Conservation (phyloP, 2,797 vertebrate genomes). For the Urocyon cinereoargenteus region DNA sequence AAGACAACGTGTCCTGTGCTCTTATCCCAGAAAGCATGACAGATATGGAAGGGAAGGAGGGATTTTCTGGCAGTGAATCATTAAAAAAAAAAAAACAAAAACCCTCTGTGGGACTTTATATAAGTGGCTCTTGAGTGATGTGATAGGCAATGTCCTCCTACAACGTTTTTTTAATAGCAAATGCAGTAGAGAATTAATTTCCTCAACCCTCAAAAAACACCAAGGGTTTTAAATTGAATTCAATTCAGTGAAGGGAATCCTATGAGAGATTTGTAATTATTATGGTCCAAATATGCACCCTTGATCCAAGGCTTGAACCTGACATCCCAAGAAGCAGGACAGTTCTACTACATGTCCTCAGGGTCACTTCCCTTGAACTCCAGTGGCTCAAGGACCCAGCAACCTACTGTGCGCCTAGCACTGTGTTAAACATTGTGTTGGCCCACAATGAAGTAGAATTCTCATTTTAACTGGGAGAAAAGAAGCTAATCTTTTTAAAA, state of each 20-base stretch:
- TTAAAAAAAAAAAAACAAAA: not conserved
- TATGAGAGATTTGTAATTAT: not conserved
- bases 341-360: not conserved
- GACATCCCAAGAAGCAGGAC: not conserved
- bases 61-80: not conserved
- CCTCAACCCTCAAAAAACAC: constrained; percentile 20
- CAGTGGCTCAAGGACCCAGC: not conserved
- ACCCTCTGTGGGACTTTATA: not conserved
- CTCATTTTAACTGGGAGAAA: not conserved
- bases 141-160: constrained; percentile 73
- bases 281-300: not conserved
- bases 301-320: not conserved
- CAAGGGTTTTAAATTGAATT: constrained; percentile 55
- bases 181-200: constrained; percentile 64
- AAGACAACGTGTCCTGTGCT: not conserved
- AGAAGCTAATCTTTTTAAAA: not conserved
- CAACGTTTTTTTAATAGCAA: constrained; percentile 64
- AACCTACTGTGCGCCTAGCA: not conserved
- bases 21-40: not conserved
- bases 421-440: not conserved
- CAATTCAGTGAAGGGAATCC: not conserved
- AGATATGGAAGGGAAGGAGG: not conserved
- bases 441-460: not conserved
- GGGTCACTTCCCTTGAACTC: not conserved
- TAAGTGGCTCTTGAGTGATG: constrained; percentile 40